These are phyloP conservation scores for crab-eating macaque (Macaca fascicularis) DNA, from an alignment of 2,113 vertebrate genomes.

Conservation along the genomic window T2T-MFA8v1.1 NC_088388.1:52422501-52423000, in stretches of 20 bases:
- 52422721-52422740: neutral
- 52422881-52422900: neutral
- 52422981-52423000: neutral
- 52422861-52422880: neutral
- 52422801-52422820: neutral
- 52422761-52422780: slow-evolving; percentile 7
- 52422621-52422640: neutral
- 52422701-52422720: slow-evolving; percentile 9
- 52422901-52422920: slow-evolving; percentile 4
- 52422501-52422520: slow-evolving; percentile 22
- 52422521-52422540: neutral
- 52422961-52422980: neutral
- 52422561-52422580: neutral
- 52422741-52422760: neutral
- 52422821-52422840: neutral
- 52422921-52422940: neutral
- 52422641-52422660: neutral
- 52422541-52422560: neutral
- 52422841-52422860: neutral
- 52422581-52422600: neutral
- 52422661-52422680: neutral
- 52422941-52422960: neutral
- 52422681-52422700: neutral
- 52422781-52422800: neutral
- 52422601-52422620: neutral